Conservation (phyloP, 2,888 invertebrate genomes). For the Eristalis tenax region DNA sequence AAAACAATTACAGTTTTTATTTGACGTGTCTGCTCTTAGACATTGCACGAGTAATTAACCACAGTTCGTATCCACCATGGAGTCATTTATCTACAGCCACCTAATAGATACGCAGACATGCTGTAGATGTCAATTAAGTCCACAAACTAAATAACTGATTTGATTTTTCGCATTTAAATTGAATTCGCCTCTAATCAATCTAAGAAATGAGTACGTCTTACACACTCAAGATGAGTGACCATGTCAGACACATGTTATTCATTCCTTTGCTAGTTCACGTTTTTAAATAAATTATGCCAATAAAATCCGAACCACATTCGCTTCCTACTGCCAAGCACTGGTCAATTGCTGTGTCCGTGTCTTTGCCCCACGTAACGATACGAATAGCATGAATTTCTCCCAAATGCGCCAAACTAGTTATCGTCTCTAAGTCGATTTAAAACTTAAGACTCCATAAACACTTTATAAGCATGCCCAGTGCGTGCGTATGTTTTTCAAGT, state of each 20-base stretch:
- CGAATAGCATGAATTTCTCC: conserved; percentile 38
- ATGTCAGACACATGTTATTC: conserved; percentile 55
- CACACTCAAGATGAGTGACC: conserved; percentile 35
- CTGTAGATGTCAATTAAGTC: conserved; percentile 39
- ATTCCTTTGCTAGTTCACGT: conserved; percentile 27
- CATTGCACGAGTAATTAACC: neutral
- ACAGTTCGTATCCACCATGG: neutral
- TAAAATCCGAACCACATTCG: conserved; percentile 45
- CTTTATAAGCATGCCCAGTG: conserved; percentile 31
- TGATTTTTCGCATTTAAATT: conserved; percentile 24
- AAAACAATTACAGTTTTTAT: conserved; percentile 22
- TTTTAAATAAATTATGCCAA: conserved; percentile 41
- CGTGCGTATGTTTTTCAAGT: conserved; percentile 33
- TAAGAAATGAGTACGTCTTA: conserved; percentile 22
- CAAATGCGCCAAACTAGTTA: conserved; percentile 48
- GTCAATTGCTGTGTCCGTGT: neutral
- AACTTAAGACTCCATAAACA: conserved; percentile 27
- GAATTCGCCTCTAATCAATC: conserved; percentile 28
- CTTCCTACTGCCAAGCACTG: conserved; percentile 42
- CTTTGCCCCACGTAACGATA: conserved; percentile 38
- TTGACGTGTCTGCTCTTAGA: neutral
- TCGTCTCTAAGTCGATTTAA: neutral
- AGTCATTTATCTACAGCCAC: conserved; percentile 11
- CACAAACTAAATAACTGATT: conserved; percentile 27
- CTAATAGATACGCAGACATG: conserved; percentile 29